Evolutionary conservation across 2,888 invertebrate species (phyloP).

Genomic region (Apeira syringaria): DNA sequence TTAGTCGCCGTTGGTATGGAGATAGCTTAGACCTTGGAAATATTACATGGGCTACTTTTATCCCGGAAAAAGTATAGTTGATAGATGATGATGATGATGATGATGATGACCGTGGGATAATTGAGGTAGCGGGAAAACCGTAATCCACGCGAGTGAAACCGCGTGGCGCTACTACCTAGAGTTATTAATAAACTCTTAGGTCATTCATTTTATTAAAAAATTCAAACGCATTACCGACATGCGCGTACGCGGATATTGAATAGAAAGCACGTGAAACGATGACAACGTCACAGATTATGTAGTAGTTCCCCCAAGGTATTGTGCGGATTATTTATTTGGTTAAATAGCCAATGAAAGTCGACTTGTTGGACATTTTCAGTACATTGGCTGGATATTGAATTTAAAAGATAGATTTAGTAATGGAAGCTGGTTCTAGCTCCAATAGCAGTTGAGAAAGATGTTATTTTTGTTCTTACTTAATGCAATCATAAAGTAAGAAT

Average conservation of each 20-base stretch:
- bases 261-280: constrained; percentile 52
- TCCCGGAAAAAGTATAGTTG: no score
- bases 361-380: constrained; percentile 28
- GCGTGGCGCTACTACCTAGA: no score
- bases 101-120: no score
- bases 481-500: no score
- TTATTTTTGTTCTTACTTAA: background rate
- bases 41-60: no score
- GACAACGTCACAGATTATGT: background rate
- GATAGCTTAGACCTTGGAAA: no score
- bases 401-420: background rate
- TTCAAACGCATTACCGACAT: constrained; percentile 18
- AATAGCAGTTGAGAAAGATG: background rate
- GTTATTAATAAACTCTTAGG: no score
- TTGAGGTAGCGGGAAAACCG: no score
- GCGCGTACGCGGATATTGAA: constrained; percentile 36
- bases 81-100: no score
- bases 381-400: constrained; percentile 1
- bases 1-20: no score
- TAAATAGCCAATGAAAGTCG: constrained; percentile 46
- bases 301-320: constrained; percentile 19
- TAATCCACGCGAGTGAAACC: no score
- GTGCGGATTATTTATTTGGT: constrained; percentile 47
- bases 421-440: background rate
- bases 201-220: no score